These are phyloP conservation scores for Hydractinia echinata DNA, from an alignment of 30 jellyfish, hydroid and myxozoan species.

Conservation along the genomic window DNA sequence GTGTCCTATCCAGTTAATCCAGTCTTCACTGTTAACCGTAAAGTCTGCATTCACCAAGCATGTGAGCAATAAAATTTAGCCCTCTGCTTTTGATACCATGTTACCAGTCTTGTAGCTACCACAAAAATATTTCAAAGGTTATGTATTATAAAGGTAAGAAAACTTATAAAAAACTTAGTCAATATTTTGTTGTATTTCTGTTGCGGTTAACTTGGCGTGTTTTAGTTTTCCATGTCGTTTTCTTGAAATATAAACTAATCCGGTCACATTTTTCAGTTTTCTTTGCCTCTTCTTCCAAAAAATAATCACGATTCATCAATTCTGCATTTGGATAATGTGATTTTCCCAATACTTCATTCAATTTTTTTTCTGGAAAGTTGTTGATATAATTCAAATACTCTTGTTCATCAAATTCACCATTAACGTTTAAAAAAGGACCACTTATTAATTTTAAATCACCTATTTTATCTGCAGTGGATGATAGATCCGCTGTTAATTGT, in stretches of 20 bases:
- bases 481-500: not conserved
- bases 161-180: not conserved
- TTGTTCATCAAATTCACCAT: constrained; percentile 20
- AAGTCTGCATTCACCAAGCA: too few relatives aligned
- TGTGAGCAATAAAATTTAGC: too few relatives aligned
- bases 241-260: constrained; percentile 21
- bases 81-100: too few relatives aligned
- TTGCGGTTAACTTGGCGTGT: constrained; percentile 21
- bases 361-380: constrained; percentile 32
- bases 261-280: constrained; percentile 19
- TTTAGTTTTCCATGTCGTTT: not conserved
- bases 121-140: not conserved
- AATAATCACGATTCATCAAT: constrained; percentile 19
- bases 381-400: constrained; percentile 20
- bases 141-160: not conserved
- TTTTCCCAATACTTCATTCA: constrained; percentile 21
- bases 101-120: too few relatives aligned
- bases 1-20: too few relatives aligned
- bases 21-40: too few relatives aligned
- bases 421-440: constrained; percentile 29
- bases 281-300: constrained; percentile 19
- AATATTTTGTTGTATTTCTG: constrained; percentile 32
- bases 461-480: not conserved
- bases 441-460: constrained; percentile 25
- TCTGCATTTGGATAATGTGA: constrained; percentile 22